Conservation (phyloP, 2,888 invertebrate genomes). For the Leucoma salicis region DNA sequence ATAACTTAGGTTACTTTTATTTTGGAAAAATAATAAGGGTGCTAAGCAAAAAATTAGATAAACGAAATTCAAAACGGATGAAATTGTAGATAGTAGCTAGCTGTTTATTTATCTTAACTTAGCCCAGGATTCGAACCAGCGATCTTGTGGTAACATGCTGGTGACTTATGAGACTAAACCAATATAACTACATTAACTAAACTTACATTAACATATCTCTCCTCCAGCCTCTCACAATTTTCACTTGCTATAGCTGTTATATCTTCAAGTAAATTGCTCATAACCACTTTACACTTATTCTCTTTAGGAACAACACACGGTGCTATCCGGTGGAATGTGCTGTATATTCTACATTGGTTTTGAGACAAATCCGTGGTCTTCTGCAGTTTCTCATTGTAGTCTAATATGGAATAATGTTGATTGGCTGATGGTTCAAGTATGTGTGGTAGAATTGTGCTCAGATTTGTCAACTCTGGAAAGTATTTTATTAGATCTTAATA, state of each 20-base stretch:
- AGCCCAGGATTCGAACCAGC: too few species aligned
- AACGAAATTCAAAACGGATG: too few species aligned
- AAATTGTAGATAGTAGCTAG: too few species aligned
- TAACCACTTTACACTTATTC: constrained; percentile 22
- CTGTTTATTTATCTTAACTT: too few species aligned
- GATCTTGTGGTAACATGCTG: too few species aligned
- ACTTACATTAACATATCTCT: constrained; percentile 54
- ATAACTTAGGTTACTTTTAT: too few species aligned
- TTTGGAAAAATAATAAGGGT: too few species aligned
- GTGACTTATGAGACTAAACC: too few species aligned
- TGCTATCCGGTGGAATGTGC: constrained; percentile 55
- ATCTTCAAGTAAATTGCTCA: constrained; percentile 50
- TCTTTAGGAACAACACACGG: constrained; percentile 32
- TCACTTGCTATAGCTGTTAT: constrained; percentile 46
- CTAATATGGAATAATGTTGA: constrained; percentile 50
- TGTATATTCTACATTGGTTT: constrained; percentile 56
- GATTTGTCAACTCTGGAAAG: constrained; percentile 47
- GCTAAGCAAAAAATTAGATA: too few species aligned
- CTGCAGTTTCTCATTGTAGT: constrained; percentile 62
- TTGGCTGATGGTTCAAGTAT: constrained; percentile 46
- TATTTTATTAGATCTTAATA: too few species aligned
- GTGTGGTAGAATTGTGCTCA: constrained; percentile 45
- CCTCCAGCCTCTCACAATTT: constrained; percentile 19
- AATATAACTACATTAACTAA: too few species aligned
- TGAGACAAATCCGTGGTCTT: constrained; percentile 43